Percentiles rank a stretch among this genome's conserved stretches.
Conservation (phyloP, 2,113 vertebrate species). For the Microcebus jonahi region DNA sequence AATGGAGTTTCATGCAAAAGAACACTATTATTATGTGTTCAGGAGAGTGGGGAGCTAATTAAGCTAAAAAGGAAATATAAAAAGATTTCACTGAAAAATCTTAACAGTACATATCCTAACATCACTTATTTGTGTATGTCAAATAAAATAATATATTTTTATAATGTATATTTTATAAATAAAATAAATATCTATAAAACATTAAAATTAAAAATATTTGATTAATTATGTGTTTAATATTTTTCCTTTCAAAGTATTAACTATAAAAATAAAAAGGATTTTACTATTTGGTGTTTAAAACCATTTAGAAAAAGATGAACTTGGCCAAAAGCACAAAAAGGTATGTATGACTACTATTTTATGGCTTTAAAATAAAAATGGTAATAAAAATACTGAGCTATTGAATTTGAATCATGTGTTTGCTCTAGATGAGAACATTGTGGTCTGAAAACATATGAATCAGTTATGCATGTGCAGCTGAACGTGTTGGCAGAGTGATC, state of each 20-base stretch:
- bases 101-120: background rate
- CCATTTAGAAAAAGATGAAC: background rate
- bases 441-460: background rate
- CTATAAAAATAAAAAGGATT: background rate
- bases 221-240: background rate
- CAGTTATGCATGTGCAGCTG: background rate
- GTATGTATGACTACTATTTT: background rate
- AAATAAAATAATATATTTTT: background rate
- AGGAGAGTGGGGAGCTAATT: background rate
- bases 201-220: background rate
- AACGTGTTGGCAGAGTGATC: background rate
- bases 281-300: background rate
- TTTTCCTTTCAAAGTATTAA: slow-evolving; percentile 5
- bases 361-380: background rate
- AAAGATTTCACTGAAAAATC: background rate
- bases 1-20: background rate
- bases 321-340: background rate
- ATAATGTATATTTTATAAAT: background rate
- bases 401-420: background rate
- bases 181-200: background rate
- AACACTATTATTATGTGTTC: background rate
- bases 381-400: background rate
- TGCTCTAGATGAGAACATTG: background rate
- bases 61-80: background rate
- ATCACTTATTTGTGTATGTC: background rate